These are phyloP conservation scores for Ganaspis sp. DNA, from an alignment of 1,140 invertebrate species.

Conservation along the genomic window DNA sequence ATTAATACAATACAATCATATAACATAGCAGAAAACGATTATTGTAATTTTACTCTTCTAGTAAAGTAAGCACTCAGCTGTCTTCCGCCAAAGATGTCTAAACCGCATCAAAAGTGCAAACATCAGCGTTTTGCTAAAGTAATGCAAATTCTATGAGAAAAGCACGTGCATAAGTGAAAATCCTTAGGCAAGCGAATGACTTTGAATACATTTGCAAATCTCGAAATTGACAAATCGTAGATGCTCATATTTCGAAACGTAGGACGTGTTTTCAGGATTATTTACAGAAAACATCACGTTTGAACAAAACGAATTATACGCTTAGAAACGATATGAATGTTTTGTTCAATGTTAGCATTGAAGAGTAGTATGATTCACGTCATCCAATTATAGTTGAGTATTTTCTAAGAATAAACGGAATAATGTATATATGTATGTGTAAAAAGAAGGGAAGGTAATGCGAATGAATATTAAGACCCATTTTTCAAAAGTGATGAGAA, in stretches of 20 bases:
- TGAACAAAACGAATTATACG: neutral
- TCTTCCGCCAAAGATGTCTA: neutral
- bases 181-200: neutral
- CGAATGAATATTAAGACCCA: neutral
- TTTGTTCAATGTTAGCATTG: slow-evolving; percentile 7
- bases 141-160: neutral
- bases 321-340: neutral
- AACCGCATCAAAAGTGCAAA: neutral
- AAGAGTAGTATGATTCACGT: neutral
- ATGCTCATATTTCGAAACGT: slow-evolving; percentile 1
- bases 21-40: no score
- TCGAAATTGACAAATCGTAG: neutral
- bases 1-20: no score
- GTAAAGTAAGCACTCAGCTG: neutral
- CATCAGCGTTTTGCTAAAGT: neutral
- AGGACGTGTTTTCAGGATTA: neutral
- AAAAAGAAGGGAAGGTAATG: neutral
- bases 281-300: slow-evolving; percentile 12
- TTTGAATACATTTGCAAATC: neutral
- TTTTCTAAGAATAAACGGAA: slow-evolving; percentile 10
- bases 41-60: no score
- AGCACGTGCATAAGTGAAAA: neutral
- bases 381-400: slow-evolving; percentile 26
- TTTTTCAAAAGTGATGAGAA: neutral
- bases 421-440: neutral